Base-by-base conservation (phyloP, 2,113 vertebrate genomes). In the Melospiza georgiana region DNA sequence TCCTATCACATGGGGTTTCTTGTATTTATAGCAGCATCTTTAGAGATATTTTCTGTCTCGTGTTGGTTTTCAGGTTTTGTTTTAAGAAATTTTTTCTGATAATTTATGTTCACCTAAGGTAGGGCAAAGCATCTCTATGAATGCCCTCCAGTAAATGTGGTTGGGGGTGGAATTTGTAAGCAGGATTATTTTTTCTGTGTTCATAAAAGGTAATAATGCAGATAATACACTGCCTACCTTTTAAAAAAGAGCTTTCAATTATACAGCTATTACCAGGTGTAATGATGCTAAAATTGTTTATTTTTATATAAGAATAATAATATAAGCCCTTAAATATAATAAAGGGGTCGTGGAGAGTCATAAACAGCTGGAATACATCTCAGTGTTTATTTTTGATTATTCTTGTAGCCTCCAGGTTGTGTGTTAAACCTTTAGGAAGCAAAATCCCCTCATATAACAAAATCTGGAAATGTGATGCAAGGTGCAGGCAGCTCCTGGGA, bases 261-360 rank as follows among this genome's bases (percentile, higher is more conserved):
- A 30, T 5, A 6, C 1, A 49, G 18, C 31, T 52, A 0, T 39
- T 27, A 21, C 5, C 25, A 48, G 15, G 4, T 55, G 41, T 69
- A 25, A 54, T 6, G 6, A 46, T 39, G 21, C 9, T 68, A 27
- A 9, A 33, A 3, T 20, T 33, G 30, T 41, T 77, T 48, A 14
- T 16, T 57, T 73, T 18, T 27, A 11, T 46, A 3, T 33, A 39
- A 28, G 11, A 44, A 37, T 18, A 68, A 22, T 44, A 10, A 68
- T 12, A 27, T 3, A 52, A 37, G 3, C 11, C 44, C 13, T 65
- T 48, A n/a, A 10, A 10, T 33, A 20, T 43, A 30, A 15, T 21
- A 44, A 66, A 41, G 13, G 33, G 28, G 16, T 33, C 0, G 0
- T 49, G 37, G 39, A 41, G 55, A 30, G 43, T 30, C 41, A 90